phyloP scores from a whole-genome alignment of 2,888 invertebrate species.

The Drosophila pseudotalamancana region DNA sequence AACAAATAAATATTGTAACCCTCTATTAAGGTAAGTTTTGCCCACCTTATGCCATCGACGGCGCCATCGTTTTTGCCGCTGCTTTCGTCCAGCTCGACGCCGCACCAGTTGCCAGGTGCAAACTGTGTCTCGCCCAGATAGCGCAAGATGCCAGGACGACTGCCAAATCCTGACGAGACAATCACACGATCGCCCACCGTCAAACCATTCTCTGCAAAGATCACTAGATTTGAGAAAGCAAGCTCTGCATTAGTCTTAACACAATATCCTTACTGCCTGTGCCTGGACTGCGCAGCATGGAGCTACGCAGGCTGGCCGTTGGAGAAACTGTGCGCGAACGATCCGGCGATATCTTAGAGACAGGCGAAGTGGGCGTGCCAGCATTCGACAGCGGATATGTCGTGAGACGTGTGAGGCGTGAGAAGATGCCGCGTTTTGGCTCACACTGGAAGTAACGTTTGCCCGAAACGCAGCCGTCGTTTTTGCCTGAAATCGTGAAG shows the following conservation, averaged over 20 bases:
- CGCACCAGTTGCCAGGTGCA: constrained; percentile 97
- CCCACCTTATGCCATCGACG: constrained; percentile 94
- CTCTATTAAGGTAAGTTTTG: neutral
- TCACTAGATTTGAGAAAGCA: neutral
- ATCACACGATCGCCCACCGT: constrained; percentile 96
- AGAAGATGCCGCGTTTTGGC: constrained; percentile 96
- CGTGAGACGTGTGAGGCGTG: constrained; percentile 93
- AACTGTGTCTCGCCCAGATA: constrained; percentile 96
- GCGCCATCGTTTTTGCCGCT: constrained; percentile 98
- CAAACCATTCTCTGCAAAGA: constrained; percentile 86
- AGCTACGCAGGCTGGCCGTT: constrained; percentile 82
- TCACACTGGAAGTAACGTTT: constrained; percentile 97
- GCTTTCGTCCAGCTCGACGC: constrained; percentile 96
- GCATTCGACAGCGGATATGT: constrained; percentile 88
- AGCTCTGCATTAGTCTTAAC: neutral
- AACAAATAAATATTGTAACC: too few species aligned
- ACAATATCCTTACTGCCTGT: constrained; percentile 76
- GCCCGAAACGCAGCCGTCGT: constrained; percentile 97
- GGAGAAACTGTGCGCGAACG: constrained; percentile 83
- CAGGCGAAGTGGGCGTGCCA: constrained; percentile 83
- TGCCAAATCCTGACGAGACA: constrained; percentile 93
- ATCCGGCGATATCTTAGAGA: constrained; percentile 80
- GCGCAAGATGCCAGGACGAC: constrained; percentile 93
- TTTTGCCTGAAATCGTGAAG: constrained; percentile 90
- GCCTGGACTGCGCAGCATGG: constrained; percentile 78